Evolutionary conservation across 2,888 invertebrate species (phyloP).

Genomic region (Gortyna flavago): DNA sequence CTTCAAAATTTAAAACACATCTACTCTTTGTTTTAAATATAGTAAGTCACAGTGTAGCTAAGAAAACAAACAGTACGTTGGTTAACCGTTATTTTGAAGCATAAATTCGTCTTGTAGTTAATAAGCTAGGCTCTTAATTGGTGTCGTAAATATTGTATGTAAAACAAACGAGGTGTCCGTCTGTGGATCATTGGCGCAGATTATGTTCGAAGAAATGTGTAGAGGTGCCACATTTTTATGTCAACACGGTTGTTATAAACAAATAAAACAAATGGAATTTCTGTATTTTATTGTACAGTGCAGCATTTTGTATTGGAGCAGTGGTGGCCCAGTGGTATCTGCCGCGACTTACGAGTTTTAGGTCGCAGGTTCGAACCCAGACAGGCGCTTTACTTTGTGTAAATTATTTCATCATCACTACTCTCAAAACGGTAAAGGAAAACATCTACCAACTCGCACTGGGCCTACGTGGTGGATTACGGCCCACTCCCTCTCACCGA

Average conservation of each 20-base stretch:
- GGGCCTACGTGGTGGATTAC: too few species aligned
- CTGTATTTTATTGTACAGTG: constrained; percentile 31
- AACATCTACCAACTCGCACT: too few species aligned
- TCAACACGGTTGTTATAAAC: constrained; percentile 33
- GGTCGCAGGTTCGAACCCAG: too few species aligned
- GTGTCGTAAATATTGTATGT: constrained; percentile 84
- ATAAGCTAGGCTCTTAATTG: constrained; percentile 85
- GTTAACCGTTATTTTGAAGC: constrained; percentile 74
- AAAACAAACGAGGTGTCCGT: constrained; percentile 84
- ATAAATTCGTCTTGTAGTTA: constrained; percentile 83
- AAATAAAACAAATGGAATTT: constrained; percentile 40
- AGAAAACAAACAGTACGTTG: constrained; percentile 75
- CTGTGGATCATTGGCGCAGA: constrained; percentile 71
- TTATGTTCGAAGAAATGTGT: constrained; percentile 40
- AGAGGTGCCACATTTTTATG: constrained; percentile 45
- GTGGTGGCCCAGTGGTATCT: too few species aligned
- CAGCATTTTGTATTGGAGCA: too few species aligned
- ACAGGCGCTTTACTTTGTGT: too few species aligned
- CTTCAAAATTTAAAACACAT: constrained; percentile 59
- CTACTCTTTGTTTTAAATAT: constrained; percentile 67
- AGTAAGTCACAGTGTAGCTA: constrained; percentile 75
- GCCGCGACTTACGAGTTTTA: too few species aligned
- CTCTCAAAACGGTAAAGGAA: too few species aligned
- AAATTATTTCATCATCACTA: too few species aligned
- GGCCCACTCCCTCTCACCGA: too few species aligned